These are phyloP conservation scores for Sepioteuthis lessoniana DNA, from an alignment of 2,888 invertebrate species.

Conservation along the genomic window DNA sequence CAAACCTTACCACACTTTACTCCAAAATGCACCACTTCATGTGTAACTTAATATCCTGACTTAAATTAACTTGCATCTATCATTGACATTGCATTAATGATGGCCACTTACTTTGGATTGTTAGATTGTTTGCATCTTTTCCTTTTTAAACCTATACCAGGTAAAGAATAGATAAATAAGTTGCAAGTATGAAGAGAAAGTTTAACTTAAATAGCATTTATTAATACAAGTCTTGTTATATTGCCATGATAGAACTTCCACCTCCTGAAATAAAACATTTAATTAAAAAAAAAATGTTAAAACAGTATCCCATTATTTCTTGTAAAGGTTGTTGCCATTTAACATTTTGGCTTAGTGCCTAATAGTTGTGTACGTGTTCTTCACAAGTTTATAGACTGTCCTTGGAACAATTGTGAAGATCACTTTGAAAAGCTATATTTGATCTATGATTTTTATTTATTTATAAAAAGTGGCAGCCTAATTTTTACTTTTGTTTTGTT, in stretches of 20 bases:
- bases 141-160: not conserved
- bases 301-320: not conserved
- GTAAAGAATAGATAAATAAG: not conserved
- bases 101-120: not conserved
- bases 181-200: not conserved
- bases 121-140: not conserved
- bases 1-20: not conserved
- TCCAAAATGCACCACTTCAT: not conserved
- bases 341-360: not conserved
- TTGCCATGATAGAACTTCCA: not conserved
- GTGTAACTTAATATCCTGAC: not conserved
- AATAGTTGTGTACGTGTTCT: slow-evolving; percentile 8
- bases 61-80: slow-evolving; percentile 21
- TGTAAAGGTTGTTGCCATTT: not conserved
- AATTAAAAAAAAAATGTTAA: not conserved
- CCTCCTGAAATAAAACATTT: not conserved
- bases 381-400: slow-evolving; percentile 20
- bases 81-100: slow-evolving; percentile 12
- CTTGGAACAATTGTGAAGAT: slow-evolving; percentile 14
- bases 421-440: not conserved
- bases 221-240: not conserved
- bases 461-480: slow-evolving; percentile 33
- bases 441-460: slow-evolving; percentile 9
- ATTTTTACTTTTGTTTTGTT: not conserved
- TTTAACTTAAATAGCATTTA: not conserved